Evolutionary conservation across 2,113 vertebrate genomes (phyloP).

Genomic region (Enhydra lutris): DNA sequence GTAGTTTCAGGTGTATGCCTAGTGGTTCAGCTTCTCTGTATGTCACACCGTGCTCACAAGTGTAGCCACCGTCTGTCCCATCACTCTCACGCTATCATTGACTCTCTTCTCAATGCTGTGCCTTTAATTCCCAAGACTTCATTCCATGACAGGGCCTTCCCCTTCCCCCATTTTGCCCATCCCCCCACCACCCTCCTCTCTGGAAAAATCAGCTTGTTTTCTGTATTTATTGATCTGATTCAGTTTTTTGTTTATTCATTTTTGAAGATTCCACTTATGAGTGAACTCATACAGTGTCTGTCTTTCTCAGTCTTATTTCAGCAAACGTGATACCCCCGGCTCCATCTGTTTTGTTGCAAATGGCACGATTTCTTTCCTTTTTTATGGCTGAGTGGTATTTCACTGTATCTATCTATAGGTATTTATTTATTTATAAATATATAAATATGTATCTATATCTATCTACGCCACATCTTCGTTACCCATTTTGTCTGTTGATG

Average conservation of each 20-base stretch:
- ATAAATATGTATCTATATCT: background rate
- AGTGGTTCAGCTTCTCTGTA: background rate
- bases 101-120: background rate
- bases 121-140: background rate
- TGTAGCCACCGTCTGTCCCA: background rate
- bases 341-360: background rate
- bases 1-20: background rate
- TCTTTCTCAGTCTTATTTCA: background rate
- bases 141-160: background rate
- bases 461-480: background rate
- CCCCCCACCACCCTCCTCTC: background rate
- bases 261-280: background rate
- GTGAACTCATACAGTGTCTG: background rate
- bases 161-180: background rate
- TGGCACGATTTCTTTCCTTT: background rate
- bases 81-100: background rate
- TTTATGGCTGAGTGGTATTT: background rate
- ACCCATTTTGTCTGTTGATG: background rate
- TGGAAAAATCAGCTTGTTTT: background rate
- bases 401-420: background rate
- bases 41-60: background rate
- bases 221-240: background rate
- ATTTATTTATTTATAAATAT: background rate
- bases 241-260: background rate
- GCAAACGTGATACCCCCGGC: background rate